Evolutionary conservation across 2,888 invertebrate species (phyloP).

Genomic region (Coleophora flavipennella): DNA sequence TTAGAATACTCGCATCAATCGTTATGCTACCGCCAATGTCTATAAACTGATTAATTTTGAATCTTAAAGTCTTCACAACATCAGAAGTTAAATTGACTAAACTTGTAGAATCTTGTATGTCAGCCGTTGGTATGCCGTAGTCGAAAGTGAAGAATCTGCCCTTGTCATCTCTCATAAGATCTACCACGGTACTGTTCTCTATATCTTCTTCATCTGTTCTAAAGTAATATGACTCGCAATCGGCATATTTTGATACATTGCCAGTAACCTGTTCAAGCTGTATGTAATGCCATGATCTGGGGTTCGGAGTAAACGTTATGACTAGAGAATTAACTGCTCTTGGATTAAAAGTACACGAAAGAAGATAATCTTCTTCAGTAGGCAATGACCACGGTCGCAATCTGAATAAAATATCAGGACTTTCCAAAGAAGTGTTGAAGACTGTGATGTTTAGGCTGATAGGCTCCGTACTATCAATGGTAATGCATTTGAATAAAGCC

Average conservation of each 20-base stretch:
- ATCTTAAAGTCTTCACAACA: conserved; percentile 77
- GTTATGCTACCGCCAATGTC: conserved; percentile 88
- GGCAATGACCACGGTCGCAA: conserved; percentile 71
- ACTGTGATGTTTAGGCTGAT: conserved; percentile 50
- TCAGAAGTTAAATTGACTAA: conserved; percentile 78
- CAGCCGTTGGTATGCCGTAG: conserved; percentile 78
- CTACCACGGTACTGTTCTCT: conserved; percentile 36
- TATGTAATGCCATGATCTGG: conserved; percentile 75
- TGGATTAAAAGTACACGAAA: conserved; percentile 63
- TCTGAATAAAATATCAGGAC: conserved; percentile 41
- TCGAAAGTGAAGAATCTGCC: conserved; percentile 84
- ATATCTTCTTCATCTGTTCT: conserved; percentile 33
- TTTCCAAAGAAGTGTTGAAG: conserved; percentile 38
- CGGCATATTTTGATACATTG: conserved; percentile 33
- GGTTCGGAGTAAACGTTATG: conserved; percentile 67
- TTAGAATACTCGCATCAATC: conserved; percentile 79
- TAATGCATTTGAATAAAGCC: conserved; percentile 66
- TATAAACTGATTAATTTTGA: conserved; percentile 77
- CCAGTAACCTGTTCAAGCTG: conserved; percentile 29
- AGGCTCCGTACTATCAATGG: conserved; percentile 35
- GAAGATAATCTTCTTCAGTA: conserved; percentile 54
- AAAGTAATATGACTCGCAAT: conserved; percentile 48
- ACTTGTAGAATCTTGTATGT: conserved; percentile 75
- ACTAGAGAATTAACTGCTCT: conserved; percentile 41
- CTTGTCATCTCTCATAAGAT: conserved; percentile 73